A percentile compares a stretch with the other conserved stretches of the same genome.
These are phyloP conservation scores for Podarcis muralis DNA, from an alignment of 2,113 vertebrate species.

Conservation along the genomic window DNA sequence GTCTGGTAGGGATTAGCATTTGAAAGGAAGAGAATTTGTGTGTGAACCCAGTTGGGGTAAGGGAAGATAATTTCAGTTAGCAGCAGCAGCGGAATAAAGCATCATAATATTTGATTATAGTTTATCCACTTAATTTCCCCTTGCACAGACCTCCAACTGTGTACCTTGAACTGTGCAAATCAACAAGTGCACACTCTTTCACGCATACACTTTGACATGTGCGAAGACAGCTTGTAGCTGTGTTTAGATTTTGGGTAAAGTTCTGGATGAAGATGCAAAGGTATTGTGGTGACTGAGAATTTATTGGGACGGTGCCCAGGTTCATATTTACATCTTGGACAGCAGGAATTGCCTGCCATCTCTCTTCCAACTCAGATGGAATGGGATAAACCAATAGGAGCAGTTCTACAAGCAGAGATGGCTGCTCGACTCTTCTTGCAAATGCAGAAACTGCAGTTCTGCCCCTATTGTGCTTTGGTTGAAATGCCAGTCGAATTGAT, in stretches of 20 bases:
- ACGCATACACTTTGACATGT: no score
- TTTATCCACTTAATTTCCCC: constrained; percentile 61
- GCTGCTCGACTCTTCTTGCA: neutral
- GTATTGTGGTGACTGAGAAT: neutral
- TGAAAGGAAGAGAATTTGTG: constrained; percentile 68
- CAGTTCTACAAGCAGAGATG: neutral
- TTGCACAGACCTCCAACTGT: constrained; percentile 12
- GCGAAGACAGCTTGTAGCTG: no score
- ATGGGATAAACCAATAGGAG: neutral
- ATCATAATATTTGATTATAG: constrained; percentile 62
- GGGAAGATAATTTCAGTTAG: constrained; percentile 74
- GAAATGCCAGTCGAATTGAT: neutral
- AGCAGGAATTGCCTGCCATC: no score
- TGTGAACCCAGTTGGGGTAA: constrained; percentile 40
- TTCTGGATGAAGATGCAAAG: neutral
- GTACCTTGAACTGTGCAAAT: no score
- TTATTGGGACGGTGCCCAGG: neutral
- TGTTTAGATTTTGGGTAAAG: neutral
- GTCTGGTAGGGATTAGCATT: constrained; percentile 77
- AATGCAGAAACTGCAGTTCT: neutral
- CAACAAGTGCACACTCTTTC: no score
- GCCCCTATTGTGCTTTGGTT: neutral
- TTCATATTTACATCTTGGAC: neutral
- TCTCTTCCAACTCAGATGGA: neutral
- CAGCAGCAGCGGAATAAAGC: constrained; percentile 49